These are phyloP conservation scores for Lytechinus variegatus DNA, from an alignment of 35 echinoderm and acorn worm genomes.

Conservation along the genomic window DNA sequence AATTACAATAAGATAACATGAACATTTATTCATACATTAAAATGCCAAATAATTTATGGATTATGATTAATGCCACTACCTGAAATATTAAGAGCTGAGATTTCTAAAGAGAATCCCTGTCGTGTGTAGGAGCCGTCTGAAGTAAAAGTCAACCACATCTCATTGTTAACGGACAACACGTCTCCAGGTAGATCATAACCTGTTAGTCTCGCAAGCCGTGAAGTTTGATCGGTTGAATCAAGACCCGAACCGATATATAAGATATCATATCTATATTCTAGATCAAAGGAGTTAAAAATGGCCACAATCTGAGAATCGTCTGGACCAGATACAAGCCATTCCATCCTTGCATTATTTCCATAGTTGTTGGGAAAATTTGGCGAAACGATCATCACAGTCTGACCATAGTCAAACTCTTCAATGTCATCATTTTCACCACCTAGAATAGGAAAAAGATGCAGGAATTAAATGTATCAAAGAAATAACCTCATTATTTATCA, in stretches of 20 bases:
- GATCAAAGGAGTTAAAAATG: conserved; percentile 4
- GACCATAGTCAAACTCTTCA: background rate
- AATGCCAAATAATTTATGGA: no score
- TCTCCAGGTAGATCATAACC: background rate
- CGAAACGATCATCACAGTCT: background rate
- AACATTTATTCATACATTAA: no score
- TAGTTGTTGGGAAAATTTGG: background rate
- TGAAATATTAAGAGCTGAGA: background rate
- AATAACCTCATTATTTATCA: no score
- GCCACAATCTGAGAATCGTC: background rate
- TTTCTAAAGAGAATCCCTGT: background rate
- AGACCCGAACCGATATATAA: background rate
- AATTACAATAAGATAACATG: no score
- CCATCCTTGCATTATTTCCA: background rate
- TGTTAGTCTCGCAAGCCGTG: background rate
- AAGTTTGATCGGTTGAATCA: background rate
- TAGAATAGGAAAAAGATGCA: background rate
- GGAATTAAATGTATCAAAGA: background rate
- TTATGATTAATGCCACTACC: background rate
- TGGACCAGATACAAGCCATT: conserved; percentile 25
- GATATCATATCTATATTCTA: background rate
- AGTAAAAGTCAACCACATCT: conserved; percentile 37
- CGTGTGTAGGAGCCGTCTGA: background rate
- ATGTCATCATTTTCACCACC: background rate
- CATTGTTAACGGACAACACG: background rate